Conservation (phyloP, 2,888 invertebrate genomes). For the Macrosiphum euphorbiae region DNA sequence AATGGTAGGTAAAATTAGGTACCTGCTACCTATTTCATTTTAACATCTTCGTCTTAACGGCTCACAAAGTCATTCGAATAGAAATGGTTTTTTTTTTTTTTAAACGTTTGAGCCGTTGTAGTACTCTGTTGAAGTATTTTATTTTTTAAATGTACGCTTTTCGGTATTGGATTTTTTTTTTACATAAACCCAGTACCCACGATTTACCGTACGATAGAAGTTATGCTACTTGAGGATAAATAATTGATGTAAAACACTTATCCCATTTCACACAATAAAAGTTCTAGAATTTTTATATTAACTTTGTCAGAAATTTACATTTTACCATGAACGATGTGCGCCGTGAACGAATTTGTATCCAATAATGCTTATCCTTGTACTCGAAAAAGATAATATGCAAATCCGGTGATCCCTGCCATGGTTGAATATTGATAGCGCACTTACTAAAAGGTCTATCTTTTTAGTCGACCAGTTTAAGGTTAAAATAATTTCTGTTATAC, state of each 20-base stretch:
- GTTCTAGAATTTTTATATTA: not conserved
- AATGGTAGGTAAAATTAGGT: not conserved
- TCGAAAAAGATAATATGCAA: conserved; percentile 47
- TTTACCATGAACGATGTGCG: not conserved
- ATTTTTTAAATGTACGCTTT: not conserved
- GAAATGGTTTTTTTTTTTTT: not conserved
- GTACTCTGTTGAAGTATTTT: not conserved
- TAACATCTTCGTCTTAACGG: not conserved
- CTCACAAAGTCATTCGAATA: not conserved
- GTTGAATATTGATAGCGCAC: conserved; percentile 34
- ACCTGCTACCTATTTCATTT: not conserved
- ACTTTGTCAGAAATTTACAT: not conserved
- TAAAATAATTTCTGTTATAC: conserved; percentile 24
- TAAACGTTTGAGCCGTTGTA: not conserved
- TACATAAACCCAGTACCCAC: not conserved
- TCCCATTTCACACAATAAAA: not conserved
- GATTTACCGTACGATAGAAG: not conserved
- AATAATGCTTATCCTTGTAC: not conserved
- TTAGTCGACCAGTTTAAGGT: conserved; percentile 25
- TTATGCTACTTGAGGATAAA: not conserved
- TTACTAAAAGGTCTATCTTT: conserved; percentile 28
- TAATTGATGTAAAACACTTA: conserved; percentile 21
- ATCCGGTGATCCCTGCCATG: conserved; percentile 6
- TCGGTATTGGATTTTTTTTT: not conserved
- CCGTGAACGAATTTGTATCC: conserved; percentile 1